A percentile compares a stretch with the other conserved stretches of the same genome.
These are phyloP conservation scores for Lycophotia porphyrea DNA, from an alignment of 2,888 invertebrate genomes.

Conservation along the genomic window DNA sequence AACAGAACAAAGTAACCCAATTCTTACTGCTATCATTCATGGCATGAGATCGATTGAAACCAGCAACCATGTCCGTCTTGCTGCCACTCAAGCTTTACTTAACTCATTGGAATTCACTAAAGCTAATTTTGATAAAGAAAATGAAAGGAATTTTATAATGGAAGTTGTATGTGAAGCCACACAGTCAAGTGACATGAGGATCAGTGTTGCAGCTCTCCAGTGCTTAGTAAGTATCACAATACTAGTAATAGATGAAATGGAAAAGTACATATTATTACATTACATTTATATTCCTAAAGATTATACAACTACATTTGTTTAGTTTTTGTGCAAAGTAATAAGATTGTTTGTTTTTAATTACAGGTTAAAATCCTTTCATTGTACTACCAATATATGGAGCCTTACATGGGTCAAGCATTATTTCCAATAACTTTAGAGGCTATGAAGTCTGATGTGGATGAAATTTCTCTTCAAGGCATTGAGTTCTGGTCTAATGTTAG, in stretches of 20 bases:
- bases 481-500: conserved; percentile 99
- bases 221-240: conserved; percentile 93
- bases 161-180: conserved; percentile 99
- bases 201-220: conserved; percentile 98
- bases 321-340: background rate
- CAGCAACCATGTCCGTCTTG: conserved; percentile 97
- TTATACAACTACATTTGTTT: background rate
- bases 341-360: conserved; percentile 29
- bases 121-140: conserved; percentile 99
- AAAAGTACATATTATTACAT: background rate
- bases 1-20: conserved; percentile 97
- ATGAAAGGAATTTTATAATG: conserved; percentile 99
- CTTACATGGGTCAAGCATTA: conserved; percentile 99
- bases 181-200: conserved; percentile 97
- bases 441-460: conserved; percentile 99
- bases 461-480: conserved; percentile 99
- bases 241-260: background rate
- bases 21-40: conserved; percentile 99
- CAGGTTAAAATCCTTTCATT: conserved; percentile 97
- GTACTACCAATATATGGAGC: conserved; percentile 99
- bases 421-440: conserved; percentile 99
- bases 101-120: conserved; percentile 99
- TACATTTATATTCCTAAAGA: background rate
- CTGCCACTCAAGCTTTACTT: conserved; percentile 98
- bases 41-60: conserved; percentile 99